Conservation (phyloP, 1,140 invertebrate genomes). For the Nomia melanderi region DNA sequence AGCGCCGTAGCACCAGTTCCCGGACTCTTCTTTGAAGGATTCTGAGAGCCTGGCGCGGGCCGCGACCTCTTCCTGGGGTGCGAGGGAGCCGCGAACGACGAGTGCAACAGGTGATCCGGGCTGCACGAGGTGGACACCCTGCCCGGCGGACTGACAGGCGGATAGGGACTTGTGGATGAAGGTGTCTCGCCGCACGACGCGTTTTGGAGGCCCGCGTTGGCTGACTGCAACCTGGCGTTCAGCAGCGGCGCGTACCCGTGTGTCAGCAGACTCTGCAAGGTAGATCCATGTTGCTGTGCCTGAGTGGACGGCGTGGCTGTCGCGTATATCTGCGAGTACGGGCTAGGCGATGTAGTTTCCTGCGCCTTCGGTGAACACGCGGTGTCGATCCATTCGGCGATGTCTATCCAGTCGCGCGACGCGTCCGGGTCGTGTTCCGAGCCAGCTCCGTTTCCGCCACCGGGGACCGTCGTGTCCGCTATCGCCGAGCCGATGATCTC, state of each 20-base stretch:
- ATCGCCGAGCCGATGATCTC: constrained; percentile 94
- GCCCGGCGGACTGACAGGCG: constrained; percentile 81
- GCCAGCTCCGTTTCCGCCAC: constrained; percentile 84
- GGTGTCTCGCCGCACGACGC: constrained; percentile 78
- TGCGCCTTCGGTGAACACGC: constrained; percentile 86
- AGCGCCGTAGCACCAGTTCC: constrained; percentile 66
- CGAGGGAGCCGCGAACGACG: constrained; percentile 76
- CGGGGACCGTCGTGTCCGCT: constrained; percentile 90
- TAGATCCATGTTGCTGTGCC: constrained; percentile 74
- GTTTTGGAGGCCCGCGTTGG: constrained; percentile 71
- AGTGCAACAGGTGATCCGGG: constrained; percentile 76
- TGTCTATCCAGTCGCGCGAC: constrained; percentile 89
- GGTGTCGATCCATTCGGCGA: constrained; percentile 91
- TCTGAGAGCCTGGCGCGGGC: constrained; percentile 69
- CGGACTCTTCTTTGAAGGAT: constrained; percentile 74
- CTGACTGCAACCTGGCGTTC: constrained; percentile 81
- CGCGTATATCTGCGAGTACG: constrained; percentile 73
- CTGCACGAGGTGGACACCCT: constrained; percentile 81
- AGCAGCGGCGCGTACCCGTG: constrained; percentile 89
- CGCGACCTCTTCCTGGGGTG: constrained; percentile 76
- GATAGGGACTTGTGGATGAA: constrained; percentile 80
- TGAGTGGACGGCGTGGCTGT: constrained; percentile 68
- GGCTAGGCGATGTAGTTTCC: constrained; percentile 74
- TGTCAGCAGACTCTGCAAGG: constrained; percentile 88
- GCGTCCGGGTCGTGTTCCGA: constrained; percentile 82